Conservation (phyloP, 1,140 invertebrate genomes). For the Cydia strobilella region DNA sequence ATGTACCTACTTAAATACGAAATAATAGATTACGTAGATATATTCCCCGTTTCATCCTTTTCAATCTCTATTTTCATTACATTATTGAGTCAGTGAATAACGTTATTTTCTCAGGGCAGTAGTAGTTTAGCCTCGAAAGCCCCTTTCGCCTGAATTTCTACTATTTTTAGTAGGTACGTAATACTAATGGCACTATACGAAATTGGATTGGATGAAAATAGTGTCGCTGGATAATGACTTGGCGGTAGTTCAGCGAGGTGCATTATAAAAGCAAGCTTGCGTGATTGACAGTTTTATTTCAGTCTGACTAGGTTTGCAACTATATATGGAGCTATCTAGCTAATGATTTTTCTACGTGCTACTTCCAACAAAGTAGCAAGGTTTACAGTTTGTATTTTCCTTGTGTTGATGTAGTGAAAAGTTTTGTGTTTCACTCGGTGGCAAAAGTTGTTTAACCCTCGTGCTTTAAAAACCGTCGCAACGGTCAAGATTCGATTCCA, state of each 20-base stretch:
- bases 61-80: slow-evolving; percentile 29
- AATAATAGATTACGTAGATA: slow-evolving; percentile 27
- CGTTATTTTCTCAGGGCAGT: slow-evolving; percentile 12
- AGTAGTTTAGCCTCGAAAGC: not conserved
- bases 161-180: not conserved
- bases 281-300: slow-evolving; percentile 20
- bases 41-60: slow-evolving; percentile 13
- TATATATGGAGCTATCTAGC: too few relatives aligned
- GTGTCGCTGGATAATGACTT: slow-evolving; percentile 21
- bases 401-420: too few relatives aligned
- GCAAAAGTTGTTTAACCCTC: too few relatives aligned
- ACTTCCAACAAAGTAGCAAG: too few relatives aligned
- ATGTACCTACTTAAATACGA: not conserved
- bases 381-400: too few relatives aligned
- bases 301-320: not conserved
- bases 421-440: too few relatives aligned
- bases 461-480: too few relatives aligned
- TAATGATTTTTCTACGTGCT: too few relatives aligned
- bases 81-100: slow-evolving; percentile 29
- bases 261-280: slow-evolving; percentile 19
- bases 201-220: not conserved
- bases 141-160: not conserved
- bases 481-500: too few relatives aligned
- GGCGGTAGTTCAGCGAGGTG: not conserved
- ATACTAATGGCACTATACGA: slow-evolving; percentile 9